Evolutionary conservation across 2,888 invertebrate genomes (phyloP), one percentile per base, ranked within the genome.

Genomic region (Taphrorychus bicolor): DNA sequence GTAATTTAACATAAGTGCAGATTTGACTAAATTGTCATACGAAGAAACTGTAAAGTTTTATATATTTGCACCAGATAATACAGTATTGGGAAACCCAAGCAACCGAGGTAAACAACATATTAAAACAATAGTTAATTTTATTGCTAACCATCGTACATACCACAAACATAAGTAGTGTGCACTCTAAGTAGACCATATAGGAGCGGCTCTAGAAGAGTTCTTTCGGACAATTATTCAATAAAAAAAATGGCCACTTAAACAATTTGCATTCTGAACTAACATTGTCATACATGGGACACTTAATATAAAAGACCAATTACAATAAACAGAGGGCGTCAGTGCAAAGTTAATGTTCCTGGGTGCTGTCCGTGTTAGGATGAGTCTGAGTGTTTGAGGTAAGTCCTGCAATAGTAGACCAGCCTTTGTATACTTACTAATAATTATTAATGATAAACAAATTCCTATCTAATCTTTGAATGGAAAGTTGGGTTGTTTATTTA

Each of bases 181-280:
- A 17, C 5, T 17, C 45, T 45, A 45, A 45, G 18, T 54, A 51
- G 45, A 61, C 53, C 53, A 45, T 23, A 23, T 18, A 53, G 42
- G 41, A 61, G 24, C 61, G n/a, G 45, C 53, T 45, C 18, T n/a
- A 17, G 40, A 53, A 52, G 52, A 23, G 17, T 65, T 58, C 58
- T 58, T 22, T n/a, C n/a, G 41, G 45, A 22, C 64, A 42, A 45
- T 66, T 66, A 66, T 59, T 32, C 54, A 66, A 60, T 66, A 59
- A 59, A 65, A 65, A 59, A 45, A 11, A 1, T 40, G 49, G 32
- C 54, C 66, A 59, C 59, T 66, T 54, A 54, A 62, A 32, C 16
- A 59, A 59, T 66, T 56, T 66, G 19, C 52, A 59, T 65, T 53
- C 41, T 48, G 32, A 24, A 5, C 23, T 51, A 52, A 45, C 32